These are phyloP conservation scores for Sarcophaga peregrina DNA, from an alignment of 1,140 invertebrate genomes.

Conservation along the genomic window DNA sequence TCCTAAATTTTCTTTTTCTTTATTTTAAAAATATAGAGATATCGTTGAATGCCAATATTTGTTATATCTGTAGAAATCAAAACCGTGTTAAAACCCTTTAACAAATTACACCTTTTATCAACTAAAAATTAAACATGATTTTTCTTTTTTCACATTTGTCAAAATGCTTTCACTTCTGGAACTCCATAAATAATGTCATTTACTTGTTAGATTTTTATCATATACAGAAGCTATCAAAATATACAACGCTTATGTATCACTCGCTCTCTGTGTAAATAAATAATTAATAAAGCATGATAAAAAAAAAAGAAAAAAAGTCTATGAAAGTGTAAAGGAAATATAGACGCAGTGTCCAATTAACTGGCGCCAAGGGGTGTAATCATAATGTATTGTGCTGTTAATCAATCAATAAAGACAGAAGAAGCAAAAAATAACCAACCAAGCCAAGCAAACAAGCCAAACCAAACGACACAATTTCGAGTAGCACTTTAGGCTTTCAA, in stretches of 20 bases:
- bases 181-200: background rate
- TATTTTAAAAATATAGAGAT: no score
- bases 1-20: no score
- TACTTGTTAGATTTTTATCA: constrained; percentile 10
- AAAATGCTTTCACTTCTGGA: no score
- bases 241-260: background rate
- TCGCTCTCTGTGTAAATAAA: background rate
- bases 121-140: no score
- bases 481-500: constrained; percentile 24
- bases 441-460: no score
- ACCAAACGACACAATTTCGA: constrained; percentile 3
- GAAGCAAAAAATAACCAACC: background rate
- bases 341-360: constrained; percentile 18
- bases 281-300: constrained; percentile 35
- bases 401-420: constrained; percentile 11
- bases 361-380: constrained; percentile 39
- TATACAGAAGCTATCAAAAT: constrained; percentile 33
- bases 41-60: no score
- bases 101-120: no score
- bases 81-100: no score
- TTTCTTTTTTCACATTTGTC: no score
- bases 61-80: no score
- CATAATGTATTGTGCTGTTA: constrained; percentile 17
- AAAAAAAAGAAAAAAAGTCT: background rate
- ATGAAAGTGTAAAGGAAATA: background rate